These are phyloP conservation scores for Malurus splendens DNA, from an alignment of 2,797 vertebrate species.

Conservation along the genomic window DNA sequence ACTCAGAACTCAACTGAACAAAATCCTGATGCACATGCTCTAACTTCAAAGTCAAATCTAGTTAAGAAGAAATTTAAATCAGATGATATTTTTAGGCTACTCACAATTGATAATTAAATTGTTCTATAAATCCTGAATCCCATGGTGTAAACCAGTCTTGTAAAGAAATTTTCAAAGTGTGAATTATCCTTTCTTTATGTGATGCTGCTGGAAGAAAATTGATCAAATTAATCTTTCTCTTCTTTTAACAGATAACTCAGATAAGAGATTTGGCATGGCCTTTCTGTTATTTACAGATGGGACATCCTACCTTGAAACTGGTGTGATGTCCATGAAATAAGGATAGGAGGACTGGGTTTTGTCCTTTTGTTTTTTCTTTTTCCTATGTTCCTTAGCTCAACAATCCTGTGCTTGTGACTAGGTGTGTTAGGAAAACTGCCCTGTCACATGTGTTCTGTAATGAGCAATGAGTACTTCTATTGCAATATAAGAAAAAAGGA, in stretches of 20 bases:
- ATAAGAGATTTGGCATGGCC: not conserved
- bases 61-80: not conserved
- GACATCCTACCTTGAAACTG: not conserved
- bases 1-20: not conserved
- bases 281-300: not conserved
- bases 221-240: not conserved
- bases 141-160: not conserved
- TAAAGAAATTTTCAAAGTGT: not conserved
- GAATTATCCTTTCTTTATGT: not conserved
- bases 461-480: not conserved
- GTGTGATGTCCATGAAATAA: not conserved
- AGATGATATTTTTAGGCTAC: accelerated
- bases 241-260: not conserved
- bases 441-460: not conserved
- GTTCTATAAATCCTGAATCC: not conserved
- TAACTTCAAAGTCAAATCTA: not conserved
- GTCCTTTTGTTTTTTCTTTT: not conserved
- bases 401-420: not conserved
- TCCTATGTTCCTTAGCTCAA: not conserved
- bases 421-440: not conserved
- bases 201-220: not conserved
- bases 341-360: accelerated
- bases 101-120: not conserved
- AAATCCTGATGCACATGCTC: not conserved
- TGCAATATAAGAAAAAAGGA: not conserved